Evolutionary conservation across 2,113 vertebrate species (phyloP).

Genomic region (Thinocorus orbignyianus): DNA sequence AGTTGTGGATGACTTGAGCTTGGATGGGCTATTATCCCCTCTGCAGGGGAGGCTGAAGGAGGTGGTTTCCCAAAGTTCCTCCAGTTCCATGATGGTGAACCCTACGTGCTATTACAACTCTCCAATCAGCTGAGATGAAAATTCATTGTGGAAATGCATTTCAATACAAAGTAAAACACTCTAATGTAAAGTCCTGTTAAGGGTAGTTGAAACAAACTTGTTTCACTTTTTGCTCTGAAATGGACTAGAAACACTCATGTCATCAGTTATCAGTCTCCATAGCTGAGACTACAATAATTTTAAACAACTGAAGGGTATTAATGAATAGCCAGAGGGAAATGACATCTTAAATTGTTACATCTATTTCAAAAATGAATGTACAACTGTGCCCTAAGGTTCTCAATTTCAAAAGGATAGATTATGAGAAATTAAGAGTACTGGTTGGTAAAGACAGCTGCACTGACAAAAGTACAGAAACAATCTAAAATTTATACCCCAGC

Average conservation of each 20-base stretch:
- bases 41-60: neutral
- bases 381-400: constrained; percentile 37
- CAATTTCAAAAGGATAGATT: constrained; percentile 47
- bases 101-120: neutral
- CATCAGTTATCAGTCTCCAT: neutral
- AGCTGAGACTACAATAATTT: neutral
- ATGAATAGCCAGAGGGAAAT: constrained; percentile 33
- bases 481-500: constrained; percentile 18
- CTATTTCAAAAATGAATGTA: constrained; percentile 36
- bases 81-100: neutral
- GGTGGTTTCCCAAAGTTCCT: neutral
- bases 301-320: constrained; percentile 20
- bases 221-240: neutral
- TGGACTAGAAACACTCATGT: neutral
- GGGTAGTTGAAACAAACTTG: neutral
- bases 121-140: neutral
- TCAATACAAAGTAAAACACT: neutral
- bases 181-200: neutral
- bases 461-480: constrained; percentile 10
- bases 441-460: constrained; percentile 12
- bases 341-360: constrained; percentile 44
- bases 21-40: rapidly evolving
- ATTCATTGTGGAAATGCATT: neutral
- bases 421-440: constrained; percentile 49
- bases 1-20: neutral